Conservation (phyloP, 1,140 invertebrate species). For the Diuraphis noxia region DNA sequence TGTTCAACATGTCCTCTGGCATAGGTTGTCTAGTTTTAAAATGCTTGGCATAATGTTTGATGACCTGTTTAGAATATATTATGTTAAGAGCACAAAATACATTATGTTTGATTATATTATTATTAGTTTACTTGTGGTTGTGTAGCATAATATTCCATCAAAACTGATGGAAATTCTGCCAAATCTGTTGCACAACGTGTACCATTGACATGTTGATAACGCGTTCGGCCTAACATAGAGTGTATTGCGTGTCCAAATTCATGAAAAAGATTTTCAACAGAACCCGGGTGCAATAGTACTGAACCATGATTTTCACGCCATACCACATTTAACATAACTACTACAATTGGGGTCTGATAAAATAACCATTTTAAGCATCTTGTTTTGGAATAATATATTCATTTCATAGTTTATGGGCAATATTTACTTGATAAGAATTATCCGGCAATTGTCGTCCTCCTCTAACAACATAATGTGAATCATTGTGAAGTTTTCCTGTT, state of each 20-base stretch:
- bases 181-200: conserved; percentile 97
- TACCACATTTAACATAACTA: conserved; percentile 87
- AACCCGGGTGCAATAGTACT: conserved; percentile 77
- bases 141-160: conserved; percentile 97
- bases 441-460: conserved; percentile 82
- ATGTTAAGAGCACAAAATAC: not conserved
- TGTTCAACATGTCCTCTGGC: conserved; percentile 74
- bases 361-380: conserved; percentile 43
- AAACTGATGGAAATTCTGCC: conserved; percentile 95
- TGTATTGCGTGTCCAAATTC: conserved; percentile 99
- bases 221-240: conserved; percentile 94
- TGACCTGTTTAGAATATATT: conserved; percentile 64
- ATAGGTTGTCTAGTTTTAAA: conserved; percentile 87
- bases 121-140: conserved; percentile 73
- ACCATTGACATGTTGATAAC: conserved; percentile 96
- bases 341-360: conserved; percentile 84
- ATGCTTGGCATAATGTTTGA: conserved; percentile 86
- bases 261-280: conserved; percentile 96
- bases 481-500: conserved; percentile 87
- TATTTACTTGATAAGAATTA: conserved; percentile 78
- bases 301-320: conserved; percentile 75
- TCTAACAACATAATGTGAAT: conserved; percentile 97
- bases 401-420: not conserved
- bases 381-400: not conserved
- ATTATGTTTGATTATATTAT: not conserved